phyloP scores from a whole-genome alignment of 2,888 invertebrate species.

The Disparrhopalites patrizii region DNA sequence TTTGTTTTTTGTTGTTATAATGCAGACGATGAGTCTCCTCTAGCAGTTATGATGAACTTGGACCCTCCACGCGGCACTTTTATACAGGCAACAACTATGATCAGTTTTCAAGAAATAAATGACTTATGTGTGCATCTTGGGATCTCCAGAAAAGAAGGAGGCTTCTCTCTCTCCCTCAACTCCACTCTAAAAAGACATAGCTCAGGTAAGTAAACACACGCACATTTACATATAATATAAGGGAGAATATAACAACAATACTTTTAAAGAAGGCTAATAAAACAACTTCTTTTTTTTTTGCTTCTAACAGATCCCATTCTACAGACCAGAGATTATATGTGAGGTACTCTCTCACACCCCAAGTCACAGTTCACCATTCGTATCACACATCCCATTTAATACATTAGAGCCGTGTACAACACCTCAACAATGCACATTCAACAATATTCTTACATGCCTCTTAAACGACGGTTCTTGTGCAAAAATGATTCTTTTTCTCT shows the following conservation, averaged over 20 bases:
- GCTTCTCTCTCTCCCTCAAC: neutral
- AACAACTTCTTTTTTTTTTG: slow-evolving; percentile 4
- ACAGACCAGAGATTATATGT: neutral
- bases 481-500: too few relatives aligned
- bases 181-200: too few relatives aligned
- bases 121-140: neutral
- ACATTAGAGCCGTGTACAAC: too few relatives aligned
- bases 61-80: slow-evolving; percentile 29
- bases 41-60: slow-evolving; percentile 27
- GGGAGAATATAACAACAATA: too few relatives aligned
- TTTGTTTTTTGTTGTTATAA: too few relatives aligned
- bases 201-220: too few relatives aligned
- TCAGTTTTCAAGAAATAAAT: slow-evolving; percentile 3
- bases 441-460: too few relatives aligned
- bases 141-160: slow-evolving; percentile 8
- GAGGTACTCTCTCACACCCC: too few relatives aligned
- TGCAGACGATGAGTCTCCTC: slow-evolving; percentile 10
- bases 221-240: neutral
- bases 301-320: neutral
- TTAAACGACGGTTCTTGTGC: too few relatives aligned
- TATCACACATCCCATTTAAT: too few relatives aligned
- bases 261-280: neutral
- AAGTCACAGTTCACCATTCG: too few relatives aligned
- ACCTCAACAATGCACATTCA: too few relatives aligned
- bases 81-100: slow-evolving; percentile 18